phyloP scores from a whole-genome alignment of 2,888 invertebrate genomes.

The Leptinotarsa juncta region DNA sequence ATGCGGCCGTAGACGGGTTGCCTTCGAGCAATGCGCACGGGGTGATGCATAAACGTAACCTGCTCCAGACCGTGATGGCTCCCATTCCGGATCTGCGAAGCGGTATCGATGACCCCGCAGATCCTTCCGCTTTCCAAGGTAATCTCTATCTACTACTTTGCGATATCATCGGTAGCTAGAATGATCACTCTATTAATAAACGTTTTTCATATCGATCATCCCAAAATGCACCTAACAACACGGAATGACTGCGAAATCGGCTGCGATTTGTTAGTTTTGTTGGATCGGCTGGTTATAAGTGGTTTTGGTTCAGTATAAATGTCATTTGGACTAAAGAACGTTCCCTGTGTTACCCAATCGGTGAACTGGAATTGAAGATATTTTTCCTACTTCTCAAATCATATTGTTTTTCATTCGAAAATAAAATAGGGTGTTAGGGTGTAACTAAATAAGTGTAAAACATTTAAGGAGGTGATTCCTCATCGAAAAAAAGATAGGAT shows the following conservation, averaged over 20 bases:
- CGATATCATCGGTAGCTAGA: constrained; percentile 27
- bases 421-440: no score
- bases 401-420: no score
- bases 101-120: constrained; percentile 70
- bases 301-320: neutral
- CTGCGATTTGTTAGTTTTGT: constrained; percentile 10
- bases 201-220: neutral
- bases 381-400: no score
- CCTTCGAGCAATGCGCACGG: constrained; percentile 83
- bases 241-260: constrained; percentile 3
- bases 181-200: neutral
- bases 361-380: no score
- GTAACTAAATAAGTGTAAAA: no score
- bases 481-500: no score
- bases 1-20: constrained; percentile 69
- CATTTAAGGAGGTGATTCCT: no score
- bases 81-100: constrained; percentile 90
- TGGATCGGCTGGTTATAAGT: neutral
- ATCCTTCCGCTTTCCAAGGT: constrained; percentile 68
- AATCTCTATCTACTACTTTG: constrained; percentile 45
- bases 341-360: neutral
- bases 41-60: constrained; percentile 85
- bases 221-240: constrained; percentile 10
- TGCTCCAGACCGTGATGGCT: constrained; percentile 84
- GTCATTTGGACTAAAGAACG: neutral